Evolutionary conservation across 2,797 vertebrate genomes (phyloP).

Genomic region (Acropternis orthonyx): DNA sequence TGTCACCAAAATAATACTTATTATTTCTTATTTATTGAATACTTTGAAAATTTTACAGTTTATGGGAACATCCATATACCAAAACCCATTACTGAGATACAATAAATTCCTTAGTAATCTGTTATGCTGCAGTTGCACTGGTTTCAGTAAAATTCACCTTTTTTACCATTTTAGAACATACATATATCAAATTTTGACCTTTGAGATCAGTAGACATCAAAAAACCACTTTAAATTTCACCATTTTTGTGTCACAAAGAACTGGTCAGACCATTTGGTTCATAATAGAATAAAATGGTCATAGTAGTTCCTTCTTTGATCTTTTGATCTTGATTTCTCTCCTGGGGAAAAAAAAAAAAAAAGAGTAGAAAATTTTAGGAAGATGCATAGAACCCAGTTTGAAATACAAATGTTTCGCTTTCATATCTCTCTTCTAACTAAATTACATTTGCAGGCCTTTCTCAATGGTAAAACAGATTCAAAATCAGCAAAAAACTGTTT

Average conservation of each 20-base stretch:
- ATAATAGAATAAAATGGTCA: background rate
- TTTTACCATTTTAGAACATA: background rate
- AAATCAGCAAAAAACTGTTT: background rate
- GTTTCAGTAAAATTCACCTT: background rate
- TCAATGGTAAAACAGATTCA: background rate
- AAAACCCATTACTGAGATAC: background rate
- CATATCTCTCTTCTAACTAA: background rate
- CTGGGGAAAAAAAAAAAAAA: background rate
- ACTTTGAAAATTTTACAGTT: background rate
- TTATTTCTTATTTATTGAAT: background rate
- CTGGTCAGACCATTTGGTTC: background rate
- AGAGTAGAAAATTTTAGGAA: background rate
- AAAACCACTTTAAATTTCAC: background rate
- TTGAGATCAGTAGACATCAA: background rate
- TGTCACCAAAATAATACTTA: background rate
- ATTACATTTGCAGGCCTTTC: background rate
- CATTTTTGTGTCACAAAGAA: background rate
- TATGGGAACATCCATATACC: background rate
- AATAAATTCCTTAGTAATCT: background rate
- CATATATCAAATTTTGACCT: background rate
- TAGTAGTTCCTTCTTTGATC: background rate
- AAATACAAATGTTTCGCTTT: background rate
- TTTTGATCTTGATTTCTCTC: background rate
- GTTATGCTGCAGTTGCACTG: background rate
- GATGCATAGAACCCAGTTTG: background rate